Base-by-base conservation (phyloP, 2,113 vertebrate species). In the Cheilinus undulatus region DNA sequence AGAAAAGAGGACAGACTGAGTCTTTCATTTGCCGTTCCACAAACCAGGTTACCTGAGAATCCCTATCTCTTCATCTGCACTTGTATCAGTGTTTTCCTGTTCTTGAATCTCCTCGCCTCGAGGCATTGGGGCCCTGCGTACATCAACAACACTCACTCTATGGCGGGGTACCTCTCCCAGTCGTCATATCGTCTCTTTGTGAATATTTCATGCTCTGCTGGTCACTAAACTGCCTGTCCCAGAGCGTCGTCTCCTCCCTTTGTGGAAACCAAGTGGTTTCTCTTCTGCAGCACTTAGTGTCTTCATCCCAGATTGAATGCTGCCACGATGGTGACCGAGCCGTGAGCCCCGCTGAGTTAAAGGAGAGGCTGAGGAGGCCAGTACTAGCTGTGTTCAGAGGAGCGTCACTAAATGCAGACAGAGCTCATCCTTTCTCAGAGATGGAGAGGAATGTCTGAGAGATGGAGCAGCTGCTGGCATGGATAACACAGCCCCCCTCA, bases 141-240 rank as follows among this genome's bases (percentile, higher is more conserved):
- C 68, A 17, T 56, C 40, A 75, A 51, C 49, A 49, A 54, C 27
- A 36, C 38, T 10, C 34, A 59, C 28, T 15, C 60, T 0, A 2
- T n/a, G 6, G 23, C 52, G 11, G 32, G 19, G 67, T 43, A 69
- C 71, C 28, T 73, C 24, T 54, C 43, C 45, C 26, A n/a, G n/a
- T 72, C 69, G 49, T 59, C 46, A 34, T 38, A 40, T 84, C 71
- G 53, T 45, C 76, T 78, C 61, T 82, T 32, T 2, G 56, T 73
- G 46, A 86, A 84, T 81, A 67, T 86, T 86, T 89, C 73, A 91
- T 62, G 84, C 84, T 77, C 80, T 24, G 64, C 69, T 60, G 5
- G 69, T 67, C 76, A 45, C 71, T 83, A 76, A 85, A 86, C 80
- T 70, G 71, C 63, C 46, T 8, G 66, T 83, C 88, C 83, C 85